Percentiles rank a stretch among this genome's conserved stretches.
Evolutionary conservation across 2,888 invertebrate genomes (phyloP).

Genomic region (Callimorpha dominula): DNA sequence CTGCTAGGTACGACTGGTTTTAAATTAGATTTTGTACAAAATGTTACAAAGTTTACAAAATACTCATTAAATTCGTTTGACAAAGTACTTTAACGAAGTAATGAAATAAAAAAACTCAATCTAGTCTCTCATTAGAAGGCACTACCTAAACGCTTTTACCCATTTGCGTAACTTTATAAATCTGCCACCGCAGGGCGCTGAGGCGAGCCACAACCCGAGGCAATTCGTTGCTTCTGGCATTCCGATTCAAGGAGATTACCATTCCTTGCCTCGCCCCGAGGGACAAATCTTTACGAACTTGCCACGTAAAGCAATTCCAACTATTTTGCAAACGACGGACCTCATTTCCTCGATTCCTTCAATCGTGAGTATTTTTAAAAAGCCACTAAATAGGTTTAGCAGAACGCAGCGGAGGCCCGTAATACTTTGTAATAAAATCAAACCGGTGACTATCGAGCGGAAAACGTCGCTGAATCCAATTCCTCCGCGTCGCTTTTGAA

Average conservation of each 20-base stretch:
- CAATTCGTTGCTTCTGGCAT: slow-evolving; percentile 37
- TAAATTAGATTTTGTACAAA: not conserved
- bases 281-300: slow-evolving; percentile 40
- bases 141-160: slow-evolving; percentile 13
- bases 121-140: slow-evolving; percentile 13
- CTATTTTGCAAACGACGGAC: slow-evolving; percentile 49
- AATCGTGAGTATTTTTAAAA: slow-evolving; percentile 52
- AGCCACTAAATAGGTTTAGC: slow-evolving; percentile 51
- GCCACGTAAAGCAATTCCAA: slow-evolving; percentile 47
- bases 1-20: too few species aligned
- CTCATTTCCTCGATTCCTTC: slow-evolving; percentile 45
- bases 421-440: slow-evolving; percentile 58
- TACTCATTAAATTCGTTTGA: not conserved
- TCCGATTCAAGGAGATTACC: slow-evolving; percentile 37
- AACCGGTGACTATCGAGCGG: slow-evolving; percentile 54
- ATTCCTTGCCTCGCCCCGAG: slow-evolving; percentile 19
- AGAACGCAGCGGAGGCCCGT: slow-evolving; percentile 27
- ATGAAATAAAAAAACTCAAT: slow-evolving; percentile 5
- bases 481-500: slow-evolving; percentile 55
- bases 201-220: slow-evolving; percentile 19
- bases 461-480: slow-evolving; percentile 62
- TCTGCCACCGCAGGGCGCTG: slow-evolving; percentile 16
- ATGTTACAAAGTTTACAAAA: too few species aligned
- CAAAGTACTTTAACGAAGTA: slow-evolving; percentile 1
- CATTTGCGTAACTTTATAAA: slow-evolving; percentile 41